phyloP scores from a whole-genome alignment of 64 coral and sea anemone genomes.

The Stylophora pistillata region DNA sequence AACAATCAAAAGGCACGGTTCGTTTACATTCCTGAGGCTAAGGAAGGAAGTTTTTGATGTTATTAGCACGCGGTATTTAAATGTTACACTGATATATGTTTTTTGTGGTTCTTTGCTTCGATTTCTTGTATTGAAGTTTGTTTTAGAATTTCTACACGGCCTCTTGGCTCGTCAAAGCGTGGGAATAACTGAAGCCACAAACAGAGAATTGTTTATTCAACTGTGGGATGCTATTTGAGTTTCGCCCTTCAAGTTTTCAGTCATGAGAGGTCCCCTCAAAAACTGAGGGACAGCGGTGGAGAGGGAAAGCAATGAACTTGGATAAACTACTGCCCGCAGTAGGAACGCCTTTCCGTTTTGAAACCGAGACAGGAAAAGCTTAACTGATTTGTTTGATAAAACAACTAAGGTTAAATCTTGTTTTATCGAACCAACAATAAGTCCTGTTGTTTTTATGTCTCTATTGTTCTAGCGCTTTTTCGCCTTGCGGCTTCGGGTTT shows the following conservation, averaged over 20 bases:
- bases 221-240: neutral
- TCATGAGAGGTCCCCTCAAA: neutral
- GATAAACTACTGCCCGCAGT: neutral
- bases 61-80: neutral
- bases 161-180: neutral
- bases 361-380: neutral
- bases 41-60: neutral
- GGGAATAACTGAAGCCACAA: neutral
- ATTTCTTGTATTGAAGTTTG: neutral
- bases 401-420: neutral
- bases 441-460: neutral
- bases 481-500: neutral
- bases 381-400: neutral
- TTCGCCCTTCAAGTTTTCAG: neutral
- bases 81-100: neutral
- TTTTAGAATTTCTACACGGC: neutral
- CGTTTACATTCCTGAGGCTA: conserved; percentile 23
- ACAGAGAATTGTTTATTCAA: neutral
- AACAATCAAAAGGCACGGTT: conserved; percentile 32
- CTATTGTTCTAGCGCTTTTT: conserved; percentile 13
- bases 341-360: neutral
- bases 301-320: neutral
- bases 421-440: conserved; percentile 23
- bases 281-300: neutral
- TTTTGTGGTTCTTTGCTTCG: neutral